phyloP scores from a whole-genome alignment of 2,888 invertebrate species.

The Drosophila atripex region DNA sequence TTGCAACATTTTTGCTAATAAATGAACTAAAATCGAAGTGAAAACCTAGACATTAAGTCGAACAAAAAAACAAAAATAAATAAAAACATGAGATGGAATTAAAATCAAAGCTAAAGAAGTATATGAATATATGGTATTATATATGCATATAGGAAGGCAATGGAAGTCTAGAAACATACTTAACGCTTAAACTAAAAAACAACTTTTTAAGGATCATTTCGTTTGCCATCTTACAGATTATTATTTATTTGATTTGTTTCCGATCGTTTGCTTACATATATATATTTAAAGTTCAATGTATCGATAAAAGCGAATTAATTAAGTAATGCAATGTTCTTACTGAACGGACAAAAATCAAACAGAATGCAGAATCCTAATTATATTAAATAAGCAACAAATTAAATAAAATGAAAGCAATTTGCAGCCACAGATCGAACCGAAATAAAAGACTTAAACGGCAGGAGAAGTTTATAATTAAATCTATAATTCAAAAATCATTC shows the following conservation, averaged over 20 bases:
- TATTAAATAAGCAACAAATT: slow-evolving; percentile 23
- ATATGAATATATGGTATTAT: slow-evolving; percentile 15
- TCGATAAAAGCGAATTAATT: slow-evolving; percentile 11
- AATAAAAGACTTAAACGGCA: slow-evolving; percentile 28
- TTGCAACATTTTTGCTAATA: slow-evolving; percentile 63
- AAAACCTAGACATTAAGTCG: slow-evolving; percentile 33
- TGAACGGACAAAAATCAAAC: slow-evolving; percentile 38
- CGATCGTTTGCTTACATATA: slow-evolving; percentile 26
- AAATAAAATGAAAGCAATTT: slow-evolving; percentile 6
- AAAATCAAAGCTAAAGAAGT: slow-evolving; percentile 29
- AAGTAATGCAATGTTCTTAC: slow-evolving; percentile 25
- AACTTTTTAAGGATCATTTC: slow-evolving; percentile 16
- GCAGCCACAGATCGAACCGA: slow-evolving; percentile 29
- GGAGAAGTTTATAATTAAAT: slow-evolving; percentile 15
- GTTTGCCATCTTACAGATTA: slow-evolving; percentile 27
- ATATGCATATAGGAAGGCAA: slow-evolving; percentile 44
- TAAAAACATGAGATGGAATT: too few relatives aligned
- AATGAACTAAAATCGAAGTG: slow-evolving; percentile 58
- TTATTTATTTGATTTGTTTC: slow-evolving; percentile 23
- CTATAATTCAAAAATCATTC: slow-evolving; percentile 27
- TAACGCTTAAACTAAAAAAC: slow-evolving; percentile 10
- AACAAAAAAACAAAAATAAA: not conserved
- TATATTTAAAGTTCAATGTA: slow-evolving; percentile 22
- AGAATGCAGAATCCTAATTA: slow-evolving; percentile 41
- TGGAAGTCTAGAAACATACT: slow-evolving; percentile 28